phyloP scores from a whole-genome alignment of 2,888 invertebrate genomes.

The Odontocerum albicorne region DNA sequence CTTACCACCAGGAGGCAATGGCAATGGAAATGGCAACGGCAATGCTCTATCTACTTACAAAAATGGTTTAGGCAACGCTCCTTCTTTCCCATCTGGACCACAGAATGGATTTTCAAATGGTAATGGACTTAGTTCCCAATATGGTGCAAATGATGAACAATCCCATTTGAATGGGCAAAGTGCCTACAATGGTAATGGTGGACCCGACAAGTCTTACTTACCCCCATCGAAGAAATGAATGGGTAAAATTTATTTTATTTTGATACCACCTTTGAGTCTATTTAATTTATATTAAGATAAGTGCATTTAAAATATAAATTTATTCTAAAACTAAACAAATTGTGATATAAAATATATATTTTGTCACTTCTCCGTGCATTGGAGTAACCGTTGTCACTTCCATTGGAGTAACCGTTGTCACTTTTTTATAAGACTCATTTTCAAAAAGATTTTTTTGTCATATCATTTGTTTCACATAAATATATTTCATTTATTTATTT shows the following conservation, averaged over 20 bases:
- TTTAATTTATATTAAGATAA: constrained; percentile 1
- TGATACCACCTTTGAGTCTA: not conserved
- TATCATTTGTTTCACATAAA: no score
- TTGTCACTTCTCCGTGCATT: no score
- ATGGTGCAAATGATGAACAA: constrained; percentile 16
- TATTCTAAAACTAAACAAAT: not conserved
- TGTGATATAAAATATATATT: no score
- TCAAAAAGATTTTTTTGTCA: no score
- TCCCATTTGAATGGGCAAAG: constrained; percentile 18
- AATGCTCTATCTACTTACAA: constrained; percentile 19
- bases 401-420: no score
- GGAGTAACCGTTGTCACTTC: no score
- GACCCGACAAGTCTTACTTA: constrained; percentile 25
- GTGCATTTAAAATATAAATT: not conserved
- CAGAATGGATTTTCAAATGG: not conserved
- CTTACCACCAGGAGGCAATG: not conserved
- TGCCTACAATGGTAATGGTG: constrained; percentile 19
- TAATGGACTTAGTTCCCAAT: constrained; percentile 22
- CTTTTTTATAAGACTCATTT: no score
- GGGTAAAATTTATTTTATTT: not conserved
- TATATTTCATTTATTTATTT: no score
- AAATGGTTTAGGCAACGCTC: constrained; percentile 30
- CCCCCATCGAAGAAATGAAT: constrained; percentile 19
- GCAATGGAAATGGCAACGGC: constrained; percentile 24
- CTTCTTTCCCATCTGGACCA: constrained; percentile 3